Evolutionary conservation across 2,888 invertebrate genomes (phyloP), one percentile per base, ranked within the genome.

Genomic region (Tetheella fluctuosa): DNA sequence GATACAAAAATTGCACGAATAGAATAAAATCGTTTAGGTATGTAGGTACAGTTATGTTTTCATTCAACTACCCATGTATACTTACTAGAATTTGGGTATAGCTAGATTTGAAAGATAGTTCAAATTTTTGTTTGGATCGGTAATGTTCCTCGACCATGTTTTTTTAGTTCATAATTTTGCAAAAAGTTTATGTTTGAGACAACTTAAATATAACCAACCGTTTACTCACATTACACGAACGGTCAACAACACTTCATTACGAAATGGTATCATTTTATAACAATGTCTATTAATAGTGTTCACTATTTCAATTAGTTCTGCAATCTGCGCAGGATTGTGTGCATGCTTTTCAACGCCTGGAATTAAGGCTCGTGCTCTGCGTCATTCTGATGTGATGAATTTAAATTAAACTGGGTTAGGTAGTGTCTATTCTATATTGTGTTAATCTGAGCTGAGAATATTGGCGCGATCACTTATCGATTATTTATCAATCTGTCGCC

Each of bases 271-370:
- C 25, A 20, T 17, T 20, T 23, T 37, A 20, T 20, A 10, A 17
- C 34, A 34, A 20, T 20, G 20, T 54, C 54, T 54, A 54, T 54
- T 34, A 54, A 54, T 54, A 54, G 54, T 34, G 54, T 17, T 2
- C 55, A 37, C 55, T 34, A 34, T 55, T 37, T 55, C 34, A 34
- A 55, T 55, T 55, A 55, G 23, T 34, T 17, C 30, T 55, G 55
- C 55, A 55, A 55, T 55, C 55, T 25, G 34, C 34, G 34, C 55
- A 34, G 6, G 3, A 20, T 48, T 48, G 20, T 20, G n/a, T 10
- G 20, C 34, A n/a, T 30, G 54, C 34, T 13, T 55, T 34, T 34
- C 17, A 34, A 55, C 53, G 23, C 23, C 25, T 25, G 7, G 20
- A 48, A 48, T 48, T 48, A 48, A 7, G 15, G 20, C 1, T 42